Base-by-base conservation (phyloP, 2,888 invertebrate species). In the Yponomeuta evonymella region DNA sequence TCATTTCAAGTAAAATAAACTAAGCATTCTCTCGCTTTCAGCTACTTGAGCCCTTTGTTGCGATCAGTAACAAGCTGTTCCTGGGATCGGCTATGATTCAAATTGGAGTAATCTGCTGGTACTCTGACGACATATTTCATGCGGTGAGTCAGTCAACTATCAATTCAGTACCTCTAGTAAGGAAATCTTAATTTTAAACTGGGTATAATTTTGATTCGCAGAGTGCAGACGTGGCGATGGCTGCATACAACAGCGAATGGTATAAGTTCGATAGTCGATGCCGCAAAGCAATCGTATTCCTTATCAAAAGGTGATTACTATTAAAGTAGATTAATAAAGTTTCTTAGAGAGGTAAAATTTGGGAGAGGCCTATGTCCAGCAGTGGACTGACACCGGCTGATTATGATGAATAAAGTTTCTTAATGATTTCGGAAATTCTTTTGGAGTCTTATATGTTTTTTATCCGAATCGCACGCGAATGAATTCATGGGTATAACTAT, bases 61-160 rank as follows among this genome's bases (percentile, higher is more conserved):
- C 79, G 11, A 74, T 89, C 23, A 90, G 88, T 74, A 91, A 83
- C 75, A 92, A 92, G 77, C 73, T 91, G 70, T 91, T 90, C 77
- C 75, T 91, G 73, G 82, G 78, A 15, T 88, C 90, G 23, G 86
- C 88, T 66, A 76, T 92, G 4, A 85, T 90, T 74, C 91, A 92
- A 83, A 88, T 90, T 33, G 90, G 90, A 71, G 83, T 89, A 77
- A 75, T 92, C 72, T 92, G 91, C 75, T 90, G 90, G 90, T 92
- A 91, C 76, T 90, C 90, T 23, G 91, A 92, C 73, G 86, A 90
- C 72, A 90, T 91, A 73, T 87, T 83, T 72, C 85, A 88, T 76
- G 89, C 89, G 79, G 91, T 92, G 73, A 74, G 86, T 82, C 12
- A 12, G 51, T 15, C 8, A 58, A 58, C 51, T 58, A 74, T 67